phyloP scores from a whole-genome alignment of 2,113 vertebrate genomes.

The Tympanuchus pallidicinctus region DNA sequence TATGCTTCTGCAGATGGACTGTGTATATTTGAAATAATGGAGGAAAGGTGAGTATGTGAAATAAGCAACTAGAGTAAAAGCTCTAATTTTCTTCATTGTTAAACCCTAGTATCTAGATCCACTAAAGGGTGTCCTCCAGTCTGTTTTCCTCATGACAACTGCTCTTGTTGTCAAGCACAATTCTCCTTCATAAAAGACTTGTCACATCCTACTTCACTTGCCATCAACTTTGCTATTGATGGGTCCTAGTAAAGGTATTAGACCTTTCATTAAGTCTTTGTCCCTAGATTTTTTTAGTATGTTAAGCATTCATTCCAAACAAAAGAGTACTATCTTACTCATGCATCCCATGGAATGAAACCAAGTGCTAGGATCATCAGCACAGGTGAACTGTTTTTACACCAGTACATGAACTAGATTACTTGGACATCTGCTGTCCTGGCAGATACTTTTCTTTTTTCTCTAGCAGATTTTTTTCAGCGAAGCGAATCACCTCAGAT shows the following conservation, averaged over 20 bases:
- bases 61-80: not conserved
- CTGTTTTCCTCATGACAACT: fast-evolving
- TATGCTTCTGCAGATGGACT: not conserved
- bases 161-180: not conserved
- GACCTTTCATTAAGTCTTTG: not conserved
- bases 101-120: not conserved
- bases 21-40: not conserved
- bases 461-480: not conserved
- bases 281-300: not conserved
- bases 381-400: not conserved
- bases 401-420: not conserved
- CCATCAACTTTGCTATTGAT: not conserved
- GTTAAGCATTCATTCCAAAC: not conserved
- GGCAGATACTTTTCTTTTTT: not conserved
- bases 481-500: not conserved
- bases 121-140: fast-evolving
- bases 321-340: not conserved
- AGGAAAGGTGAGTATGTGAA: not conserved
- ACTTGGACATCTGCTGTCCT: not conserved
- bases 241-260: not conserved
- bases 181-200: not conserved
- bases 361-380: not conserved
- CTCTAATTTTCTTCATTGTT: not conserved
- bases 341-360: not conserved
- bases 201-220: not conserved